Base-by-base conservation (phyloP, 2,888 invertebrate genomes). In the Ariolimax columbianus region DNA sequence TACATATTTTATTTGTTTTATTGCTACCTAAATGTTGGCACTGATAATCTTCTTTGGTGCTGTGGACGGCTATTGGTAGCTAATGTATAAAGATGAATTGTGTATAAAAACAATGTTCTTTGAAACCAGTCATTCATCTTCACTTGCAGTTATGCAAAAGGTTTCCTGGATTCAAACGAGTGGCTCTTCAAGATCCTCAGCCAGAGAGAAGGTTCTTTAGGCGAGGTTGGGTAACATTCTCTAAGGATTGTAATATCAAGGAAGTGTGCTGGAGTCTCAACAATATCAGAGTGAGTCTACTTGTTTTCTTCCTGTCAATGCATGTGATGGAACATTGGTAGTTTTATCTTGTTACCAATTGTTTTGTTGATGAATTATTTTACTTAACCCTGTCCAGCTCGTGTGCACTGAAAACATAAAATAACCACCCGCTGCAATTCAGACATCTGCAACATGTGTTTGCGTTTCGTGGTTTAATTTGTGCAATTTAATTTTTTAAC, bases 201-300 rank as follows among this genome's bases (percentile, higher is more conserved):
- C 97, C 98, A 0, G 99, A 99, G 93, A 96, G 99, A 38, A 96
- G 98, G 72, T 99, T 99, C 97, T 97, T 97, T 94, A 96, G 99
- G 26, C 96, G 99, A 78, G 99, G 99, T 68, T 99, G 99, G 99
- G 98, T 99, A 59, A 99, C 99, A 0, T 99, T 99, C 95, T 97
- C 97, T 89, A 96, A 98, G 36, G 97, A 98, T 92, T 98, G 99
- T 75, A 99, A 99, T 94, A 99, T 99, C 89, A 99, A 99, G 94
- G 99, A 99, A 93, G 99, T 99, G 89, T 99, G 99, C 94, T 99
- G 99, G 99, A 98, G 97, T 93, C 95, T 99, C 70, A 99, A 99
- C 94, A 98, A 98, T 90, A 97, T 98, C 87, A 96, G 99, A 91
- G 96, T 97, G 94, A 94, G 47, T 47, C 47, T 47, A 47, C 17